These are phyloP conservation scores for Ptychadena robeensis DNA, from an alignment of 2,797 vertebrate species.

Conservation along the genomic window DNA sequence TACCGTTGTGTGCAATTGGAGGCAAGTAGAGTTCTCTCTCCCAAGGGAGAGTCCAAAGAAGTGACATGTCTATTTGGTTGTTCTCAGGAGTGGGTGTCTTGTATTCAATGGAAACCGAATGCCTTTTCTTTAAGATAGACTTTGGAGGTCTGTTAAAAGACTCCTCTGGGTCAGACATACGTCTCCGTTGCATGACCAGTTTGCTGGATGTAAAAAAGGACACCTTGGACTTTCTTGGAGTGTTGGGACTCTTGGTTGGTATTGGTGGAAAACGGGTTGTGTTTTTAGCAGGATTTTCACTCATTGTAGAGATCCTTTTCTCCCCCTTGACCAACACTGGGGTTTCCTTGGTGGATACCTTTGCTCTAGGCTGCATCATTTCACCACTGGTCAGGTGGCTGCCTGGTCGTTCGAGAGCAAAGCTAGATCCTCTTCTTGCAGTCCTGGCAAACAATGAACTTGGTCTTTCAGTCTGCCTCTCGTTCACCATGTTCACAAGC, in stretches of 20 bases:
- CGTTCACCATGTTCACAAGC: constrained; percentile 18
- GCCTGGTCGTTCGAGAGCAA: neutral
- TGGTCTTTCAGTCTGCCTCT: neutral
- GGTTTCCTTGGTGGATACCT: neutral
- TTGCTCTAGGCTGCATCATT: neutral
- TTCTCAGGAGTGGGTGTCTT: neutral
- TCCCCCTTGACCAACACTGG: neutral
- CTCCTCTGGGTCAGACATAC: constrained; percentile 50
- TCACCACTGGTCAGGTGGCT: neutral
- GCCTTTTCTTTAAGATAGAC: constrained; percentile 53
- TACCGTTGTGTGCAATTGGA: constrained; percentile 9
- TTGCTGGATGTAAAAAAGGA: neutral
- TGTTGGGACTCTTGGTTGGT: neutral
- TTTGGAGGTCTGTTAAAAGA: constrained; percentile 23
- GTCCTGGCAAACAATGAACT: neutral
- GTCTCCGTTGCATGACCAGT: constrained; percentile 6
- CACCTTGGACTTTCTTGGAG: constrained; percentile 25
- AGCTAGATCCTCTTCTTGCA: neutral
- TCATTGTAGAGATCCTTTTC: neutral
- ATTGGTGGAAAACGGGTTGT: constrained; percentile 15
- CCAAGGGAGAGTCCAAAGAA: constrained; percentile 34
- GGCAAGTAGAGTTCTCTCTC: constrained; percentile 43
- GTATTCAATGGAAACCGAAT: constrained; percentile 13
- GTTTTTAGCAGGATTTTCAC: neutral
- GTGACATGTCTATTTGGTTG: neutral